Conservation (phyloP, 2,113 vertebrate species). For the Ptyas mucosa region DNA sequence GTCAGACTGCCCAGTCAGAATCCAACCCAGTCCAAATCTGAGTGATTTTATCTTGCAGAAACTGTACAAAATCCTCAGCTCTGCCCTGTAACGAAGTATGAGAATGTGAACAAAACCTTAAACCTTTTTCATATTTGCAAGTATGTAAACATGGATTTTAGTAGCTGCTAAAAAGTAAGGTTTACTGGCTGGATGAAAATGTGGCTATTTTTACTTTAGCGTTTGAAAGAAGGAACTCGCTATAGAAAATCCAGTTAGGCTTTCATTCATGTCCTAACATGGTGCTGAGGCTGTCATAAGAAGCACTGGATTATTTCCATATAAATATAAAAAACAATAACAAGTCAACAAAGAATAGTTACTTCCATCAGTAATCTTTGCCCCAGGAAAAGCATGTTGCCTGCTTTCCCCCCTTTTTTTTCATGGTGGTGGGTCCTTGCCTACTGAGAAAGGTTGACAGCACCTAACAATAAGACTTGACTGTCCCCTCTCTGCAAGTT, state of each 20-base stretch:
- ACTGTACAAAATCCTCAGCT: no score
- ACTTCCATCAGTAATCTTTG: neutral
- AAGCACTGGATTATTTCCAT: neutral
- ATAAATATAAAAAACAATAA: neutral
- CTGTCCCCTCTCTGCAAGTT: neutral
- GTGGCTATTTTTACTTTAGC: neutral
- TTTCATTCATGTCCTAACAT: neutral
- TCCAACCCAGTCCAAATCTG: no score
- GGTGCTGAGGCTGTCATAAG: neutral
- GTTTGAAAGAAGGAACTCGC: neutral
- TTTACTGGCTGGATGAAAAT: neutral
- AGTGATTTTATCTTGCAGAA: no score
- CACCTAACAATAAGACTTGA: neutral
- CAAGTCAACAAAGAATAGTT: neutral
- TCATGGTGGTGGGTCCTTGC: neutral
- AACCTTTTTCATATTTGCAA: neutral
- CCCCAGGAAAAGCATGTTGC: neutral
- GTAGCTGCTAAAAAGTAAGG: neutral
- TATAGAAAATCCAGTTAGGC: neutral
- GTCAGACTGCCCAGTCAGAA: no score
- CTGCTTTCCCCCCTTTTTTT: neutral
- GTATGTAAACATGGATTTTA: neutral
- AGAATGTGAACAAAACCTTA: neutral
- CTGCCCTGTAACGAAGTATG: neutral
- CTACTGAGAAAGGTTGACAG: neutral